Conservation (phyloP, 1,140 invertebrate genomes). For the Drosophila tani region DNA sequence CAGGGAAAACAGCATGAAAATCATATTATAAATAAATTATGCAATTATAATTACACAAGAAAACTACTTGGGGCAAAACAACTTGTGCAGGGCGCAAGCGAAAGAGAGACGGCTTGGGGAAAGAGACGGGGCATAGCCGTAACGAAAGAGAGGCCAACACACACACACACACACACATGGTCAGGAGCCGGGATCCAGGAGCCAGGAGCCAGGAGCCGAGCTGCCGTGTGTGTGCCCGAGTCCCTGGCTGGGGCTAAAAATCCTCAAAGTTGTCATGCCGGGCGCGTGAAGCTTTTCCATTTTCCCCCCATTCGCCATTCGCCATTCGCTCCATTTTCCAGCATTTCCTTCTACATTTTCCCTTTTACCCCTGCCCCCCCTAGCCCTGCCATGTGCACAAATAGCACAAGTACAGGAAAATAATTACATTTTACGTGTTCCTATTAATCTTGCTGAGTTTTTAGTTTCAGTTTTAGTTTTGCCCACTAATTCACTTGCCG, state of each 20-base stretch:
- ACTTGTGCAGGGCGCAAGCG: constrained; percentile 39
- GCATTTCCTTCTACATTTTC: constrained; percentile 4
- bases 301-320: background rate
- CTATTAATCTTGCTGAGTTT: constrained; percentile 82
- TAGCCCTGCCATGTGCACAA: constrained; percentile 52
- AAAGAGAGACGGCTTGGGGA: background rate
- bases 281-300: constrained; percentile 49
- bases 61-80: constrained; percentile 82
- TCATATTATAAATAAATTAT: constrained; percentile 84
- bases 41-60: constrained; percentile 83
- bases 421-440: constrained; percentile 83
- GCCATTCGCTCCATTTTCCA: constrained; percentile 4
- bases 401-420: constrained; percentile 82
- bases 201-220: constrained; percentile 19
- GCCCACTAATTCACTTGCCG: constrained; percentile 77
- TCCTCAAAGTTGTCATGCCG: constrained; percentile 77
- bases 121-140: background rate
- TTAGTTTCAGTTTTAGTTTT: constrained; percentile 80
- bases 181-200: constrained; percentile 16
- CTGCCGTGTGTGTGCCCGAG: constrained; percentile 24
- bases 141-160: constrained; percentile 4
- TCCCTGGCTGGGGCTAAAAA: constrained; percentile 62
- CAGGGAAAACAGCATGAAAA: constrained; percentile 79
- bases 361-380: background rate
- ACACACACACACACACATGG: constrained; percentile 32